Conservation (phyloP, 2,888 invertebrate genomes). For the Caenorhabditis japonica region DNA sequence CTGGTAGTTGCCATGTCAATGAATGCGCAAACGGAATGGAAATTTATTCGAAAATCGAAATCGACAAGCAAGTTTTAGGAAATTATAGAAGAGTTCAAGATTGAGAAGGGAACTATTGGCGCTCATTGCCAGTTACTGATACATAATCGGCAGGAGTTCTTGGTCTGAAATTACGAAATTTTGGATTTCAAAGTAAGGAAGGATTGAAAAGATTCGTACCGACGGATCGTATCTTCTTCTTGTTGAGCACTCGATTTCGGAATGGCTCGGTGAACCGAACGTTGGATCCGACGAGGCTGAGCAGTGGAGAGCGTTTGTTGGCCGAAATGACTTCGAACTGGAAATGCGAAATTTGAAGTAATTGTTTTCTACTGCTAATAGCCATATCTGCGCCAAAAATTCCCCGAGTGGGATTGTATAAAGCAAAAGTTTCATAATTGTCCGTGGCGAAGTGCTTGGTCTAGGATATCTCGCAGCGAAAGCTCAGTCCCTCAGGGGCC, state of each 20-base stretch:
- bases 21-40: slow-evolving; percentile 19
- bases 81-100: neutral
- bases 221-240: slow-evolving; percentile 54
- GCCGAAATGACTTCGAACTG: slow-evolving; percentile 49
- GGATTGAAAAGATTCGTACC: neutral
- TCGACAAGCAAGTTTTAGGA: no score
- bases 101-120: neutral
- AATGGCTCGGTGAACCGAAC: slow-evolving; percentile 58
- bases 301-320: slow-evolving; percentile 48
- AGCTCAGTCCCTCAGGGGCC: no score
- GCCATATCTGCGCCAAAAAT: no score
- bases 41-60: slow-evolving; percentile 7
- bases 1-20: neutral
- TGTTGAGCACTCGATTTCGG: slow-evolving; percentile 48
- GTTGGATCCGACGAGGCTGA: slow-evolving; percentile 57
- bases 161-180: slow-evolving; percentile 1
- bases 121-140: neutral
- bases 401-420: neutral
- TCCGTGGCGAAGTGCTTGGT: no score
- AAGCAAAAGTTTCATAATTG: no score
- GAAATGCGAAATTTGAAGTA: slow-evolving; percentile 16
- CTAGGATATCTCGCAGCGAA: no score
- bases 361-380: no score
- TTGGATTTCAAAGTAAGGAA: neutral
- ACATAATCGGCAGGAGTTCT: slow-evolving; percentile 14